Evolutionary conservation across 2,113 vertebrate species (phyloP).

Genomic region (Podarcis raffonei): DNA sequence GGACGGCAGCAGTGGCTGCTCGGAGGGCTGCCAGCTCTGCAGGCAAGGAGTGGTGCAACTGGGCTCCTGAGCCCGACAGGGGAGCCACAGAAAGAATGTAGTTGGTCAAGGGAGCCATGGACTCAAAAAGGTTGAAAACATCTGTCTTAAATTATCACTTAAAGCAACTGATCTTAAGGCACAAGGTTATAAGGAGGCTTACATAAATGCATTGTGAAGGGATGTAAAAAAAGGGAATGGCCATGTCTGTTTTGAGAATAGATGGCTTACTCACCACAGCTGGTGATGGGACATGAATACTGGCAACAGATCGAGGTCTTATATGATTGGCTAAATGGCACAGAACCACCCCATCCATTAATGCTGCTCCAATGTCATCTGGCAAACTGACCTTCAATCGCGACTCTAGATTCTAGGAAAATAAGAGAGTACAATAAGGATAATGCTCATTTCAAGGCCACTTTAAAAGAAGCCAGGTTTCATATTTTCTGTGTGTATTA

Average conservation of each 20-base stretch:
- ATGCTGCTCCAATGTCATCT: conserved; percentile 92
- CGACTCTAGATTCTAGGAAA: conserved; percentile 90
- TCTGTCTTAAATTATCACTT: no score
- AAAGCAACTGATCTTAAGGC: background rate
- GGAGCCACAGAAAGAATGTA: no score
- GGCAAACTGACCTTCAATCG: conserved; percentile 95
- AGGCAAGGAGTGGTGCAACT: no score
- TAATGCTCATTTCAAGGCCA: background rate
- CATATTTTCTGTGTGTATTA: background rate
- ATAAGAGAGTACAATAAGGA: conserved; percentile 21
- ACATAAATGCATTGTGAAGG: background rate
- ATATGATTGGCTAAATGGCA: conserved; percentile 99
- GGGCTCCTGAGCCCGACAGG: no score
- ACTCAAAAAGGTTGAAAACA: no score
- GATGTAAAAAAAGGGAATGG: background rate
- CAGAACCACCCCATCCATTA: conserved; percentile 98
- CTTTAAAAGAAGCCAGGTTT: background rate
- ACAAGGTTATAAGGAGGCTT: no score
- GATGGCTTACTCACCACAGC: conserved; percentile 87
- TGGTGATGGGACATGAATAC: conserved; percentile 97
- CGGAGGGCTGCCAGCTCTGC: no score
- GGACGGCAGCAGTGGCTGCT: no score
- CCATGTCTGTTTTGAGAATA: no score
- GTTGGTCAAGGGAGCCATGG: no score
- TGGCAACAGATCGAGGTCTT: conserved; percentile 94